These are phyloP conservation scores for Eumeta japonica DNA, from an alignment of 1,140 invertebrate genomes.

Conservation along the genomic window DNA sequence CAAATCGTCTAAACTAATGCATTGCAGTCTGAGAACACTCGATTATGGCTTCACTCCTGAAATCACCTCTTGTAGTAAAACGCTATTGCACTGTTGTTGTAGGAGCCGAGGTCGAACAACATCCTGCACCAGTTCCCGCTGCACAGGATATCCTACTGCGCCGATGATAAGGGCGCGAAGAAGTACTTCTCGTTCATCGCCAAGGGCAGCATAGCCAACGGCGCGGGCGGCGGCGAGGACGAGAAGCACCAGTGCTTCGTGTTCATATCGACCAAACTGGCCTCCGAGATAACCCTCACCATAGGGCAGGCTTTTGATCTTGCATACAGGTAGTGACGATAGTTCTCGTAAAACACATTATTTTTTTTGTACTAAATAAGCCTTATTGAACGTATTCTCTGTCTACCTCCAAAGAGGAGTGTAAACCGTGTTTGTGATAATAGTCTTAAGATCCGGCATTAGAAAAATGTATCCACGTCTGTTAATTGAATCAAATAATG, in stretches of 20 bases:
- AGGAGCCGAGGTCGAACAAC: slow-evolving; percentile 66
- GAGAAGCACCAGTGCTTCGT: slow-evolving; percentile 94
- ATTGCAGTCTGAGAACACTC: too few species aligned
- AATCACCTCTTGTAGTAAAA: too few species aligned
- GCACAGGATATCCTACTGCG: slow-evolving; percentile 97
- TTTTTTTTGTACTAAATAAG: not conserved
- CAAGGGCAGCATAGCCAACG: slow-evolving; percentile 59
- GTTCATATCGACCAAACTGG: slow-evolving; percentile 93
- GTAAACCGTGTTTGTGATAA: not conserved
- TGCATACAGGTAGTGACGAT: slow-evolving; percentile 72
- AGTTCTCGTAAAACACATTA: not conserved
- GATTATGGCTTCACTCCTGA: too few species aligned
- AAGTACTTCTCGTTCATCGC: slow-evolving; percentile 95
- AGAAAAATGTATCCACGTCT: too few species aligned
- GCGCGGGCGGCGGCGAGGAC: slow-evolving; percentile 27
- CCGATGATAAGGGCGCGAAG: slow-evolving; percentile 96
- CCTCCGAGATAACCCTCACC: slow-evolving; percentile 94
- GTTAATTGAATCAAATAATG: too few species aligned
- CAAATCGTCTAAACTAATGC: too few species aligned
- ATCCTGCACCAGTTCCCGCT: slow-evolving; percentile 93
- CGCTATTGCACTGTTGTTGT: too few species aligned
- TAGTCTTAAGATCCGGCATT: not conserved
- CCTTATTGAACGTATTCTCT: not conserved
- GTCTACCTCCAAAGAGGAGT: not conserved
- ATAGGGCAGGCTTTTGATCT: slow-evolving; percentile 97